Evolutionary conservation across 2,888 invertebrate species (phyloP), one percentile per base, ranked within the genome.

Genomic region (Stenolophus ochropezus): DNA sequence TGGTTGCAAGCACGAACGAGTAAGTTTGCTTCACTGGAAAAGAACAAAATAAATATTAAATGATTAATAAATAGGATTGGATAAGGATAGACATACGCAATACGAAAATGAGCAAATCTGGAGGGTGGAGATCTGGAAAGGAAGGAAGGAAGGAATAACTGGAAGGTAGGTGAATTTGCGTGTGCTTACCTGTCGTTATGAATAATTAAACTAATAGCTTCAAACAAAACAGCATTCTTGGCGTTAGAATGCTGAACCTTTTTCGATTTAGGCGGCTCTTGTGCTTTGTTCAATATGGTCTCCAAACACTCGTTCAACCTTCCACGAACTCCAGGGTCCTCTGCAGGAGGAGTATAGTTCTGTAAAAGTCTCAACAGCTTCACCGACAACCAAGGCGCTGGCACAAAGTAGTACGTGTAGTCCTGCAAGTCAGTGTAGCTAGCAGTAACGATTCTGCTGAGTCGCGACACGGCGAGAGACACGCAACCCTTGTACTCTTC

Each of bases 161-260:
- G 2, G 6, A n/a, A 1, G 49, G 4, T 49, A 0, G n/a, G 20
- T 21, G 47, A 47, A 4, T 71, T 25, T 69, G 16, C 18, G 20
- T 18, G 4, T 18, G 80, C 82, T 84, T 85, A 91, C 91, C 91
- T 95, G 88, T 99, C 99, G 91, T 98, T 98, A 89, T 99, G 99
- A 87, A 99, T 99, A 85, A 99, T 99, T 85, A 99, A 93, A 91
- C 98, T 98, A 88, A 99, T 99, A 61, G 99, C 99, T 91, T 99
- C 99, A 91, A 99, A 99, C 18, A 99, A 92, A 23, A 99, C 99
- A 75, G 99, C 98, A 91, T 99, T 99, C 90, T 99, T 99, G 82
- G 99, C 99, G 92, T 99, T 99, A 71, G 99, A 98, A 90, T 99
- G 99, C 91, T 99, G 99, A 25, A 99, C 99, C 91, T 99, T 99